Conservation (phyloP, 2,113 vertebrate species). For the Sakesphorus luctuosus region DNA sequence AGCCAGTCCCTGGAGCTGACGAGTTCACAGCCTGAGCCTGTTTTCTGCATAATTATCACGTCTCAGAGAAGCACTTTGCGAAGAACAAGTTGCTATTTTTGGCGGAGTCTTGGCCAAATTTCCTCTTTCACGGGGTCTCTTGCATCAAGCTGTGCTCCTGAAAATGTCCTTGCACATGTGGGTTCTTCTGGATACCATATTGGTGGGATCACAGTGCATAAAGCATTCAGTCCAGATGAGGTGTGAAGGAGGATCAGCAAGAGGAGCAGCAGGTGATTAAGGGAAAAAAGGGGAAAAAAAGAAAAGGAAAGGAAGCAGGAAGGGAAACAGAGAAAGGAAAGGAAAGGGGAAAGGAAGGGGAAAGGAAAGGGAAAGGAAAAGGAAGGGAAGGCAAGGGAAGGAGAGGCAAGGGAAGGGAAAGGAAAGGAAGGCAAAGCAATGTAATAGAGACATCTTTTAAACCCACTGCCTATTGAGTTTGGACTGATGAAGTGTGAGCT, state of each 20-base stretch:
- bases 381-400: not conserved
- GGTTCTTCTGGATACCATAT: not conserved
- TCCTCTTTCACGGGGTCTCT: not conserved
- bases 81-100: slow-evolving; percentile 35
- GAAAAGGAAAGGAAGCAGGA: too few relatives aligned
- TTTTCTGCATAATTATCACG: slow-evolving; percentile 34
- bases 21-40: slow-evolving; percentile 15
- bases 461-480: not conserved
- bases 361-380: too few relatives aligned
- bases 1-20: not conserved
- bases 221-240: not conserved
- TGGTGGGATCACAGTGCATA: not conserved
- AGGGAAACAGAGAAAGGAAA: not conserved
- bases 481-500: accelerated
- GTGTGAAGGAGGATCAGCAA: not conserved
- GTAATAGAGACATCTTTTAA: not conserved
- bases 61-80: not conserved
- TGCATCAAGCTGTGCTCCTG: not conserved
- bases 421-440: not conserved
- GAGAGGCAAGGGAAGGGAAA: too few relatives aligned
- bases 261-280: not conserved
- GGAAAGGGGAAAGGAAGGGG: not conserved
- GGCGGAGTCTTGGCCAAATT: not conserved
- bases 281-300: not conserved
- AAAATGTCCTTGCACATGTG: not conserved